phyloP scores from a whole-genome alignment of 1,140 invertebrate species.

The Lamellibrachia luymesi region DNA sequence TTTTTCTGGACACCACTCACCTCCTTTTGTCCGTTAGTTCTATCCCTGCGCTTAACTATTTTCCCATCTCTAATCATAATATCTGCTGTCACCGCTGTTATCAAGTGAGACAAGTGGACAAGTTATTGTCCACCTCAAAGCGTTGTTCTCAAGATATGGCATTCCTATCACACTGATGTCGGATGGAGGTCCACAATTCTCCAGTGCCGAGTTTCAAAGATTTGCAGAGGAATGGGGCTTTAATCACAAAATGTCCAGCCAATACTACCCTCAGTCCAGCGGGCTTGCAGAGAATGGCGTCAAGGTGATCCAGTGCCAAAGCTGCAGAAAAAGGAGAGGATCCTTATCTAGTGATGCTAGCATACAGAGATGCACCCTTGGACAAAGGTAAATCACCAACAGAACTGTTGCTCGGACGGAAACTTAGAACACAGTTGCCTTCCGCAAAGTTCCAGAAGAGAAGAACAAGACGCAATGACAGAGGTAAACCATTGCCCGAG shows the following conservation, averaged over 20 bases:
- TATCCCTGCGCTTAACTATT: no score
- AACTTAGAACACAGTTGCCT: conserved; percentile 28
- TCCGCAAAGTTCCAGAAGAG: not conserved
- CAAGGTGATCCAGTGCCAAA: conserved; percentile 32
- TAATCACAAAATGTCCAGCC: conserved; percentile 47
- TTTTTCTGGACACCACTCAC: no score
- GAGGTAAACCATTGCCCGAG: not conserved
- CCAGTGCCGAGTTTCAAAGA: conserved; percentile 45
- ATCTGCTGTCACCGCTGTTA: no score
- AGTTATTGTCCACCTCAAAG: no score
- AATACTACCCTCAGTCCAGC: conserved; percentile 36
- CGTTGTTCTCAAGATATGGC: conserved; percentile 20
- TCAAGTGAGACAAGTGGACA: no score
- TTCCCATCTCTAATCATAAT: no score
- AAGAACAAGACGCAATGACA: not conserved
- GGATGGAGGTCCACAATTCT: conserved; percentile 55
- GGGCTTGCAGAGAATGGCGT: conserved; percentile 35
- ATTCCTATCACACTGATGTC: conserved; percentile 26
- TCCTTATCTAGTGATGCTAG: conserved; percentile 31
- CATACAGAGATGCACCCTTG: conserved; percentile 33
- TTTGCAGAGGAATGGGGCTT: conserved; percentile 55
- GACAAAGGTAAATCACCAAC: conserved; percentile 21
- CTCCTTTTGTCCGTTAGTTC: no score
- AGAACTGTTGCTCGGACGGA: conserved; percentile 30
- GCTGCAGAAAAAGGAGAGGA: conserved; percentile 26